These are phyloP conservation scores for Chelonus insularis DNA, from an alignment of 1,140 invertebrate species.

Conservation along the genomic window DNA sequence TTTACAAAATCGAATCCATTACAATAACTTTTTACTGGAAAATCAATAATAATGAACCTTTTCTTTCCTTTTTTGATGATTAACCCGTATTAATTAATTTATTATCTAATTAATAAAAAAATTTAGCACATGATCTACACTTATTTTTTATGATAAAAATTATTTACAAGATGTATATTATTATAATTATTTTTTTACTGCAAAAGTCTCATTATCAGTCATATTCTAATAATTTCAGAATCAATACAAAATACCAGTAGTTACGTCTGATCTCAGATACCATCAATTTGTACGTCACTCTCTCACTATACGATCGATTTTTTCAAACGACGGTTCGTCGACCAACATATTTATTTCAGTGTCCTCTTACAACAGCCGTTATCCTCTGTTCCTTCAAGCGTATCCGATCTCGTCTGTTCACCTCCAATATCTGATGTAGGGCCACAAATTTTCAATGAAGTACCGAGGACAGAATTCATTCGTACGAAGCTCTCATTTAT, in stretches of 20 bases:
- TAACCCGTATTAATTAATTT: no score
- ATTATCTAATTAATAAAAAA: no score
- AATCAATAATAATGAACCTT: no score
- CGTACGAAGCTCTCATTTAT: no score
- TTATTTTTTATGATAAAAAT: no score
- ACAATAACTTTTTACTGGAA: no score
- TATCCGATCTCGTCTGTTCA: slow-evolving; percentile 11
- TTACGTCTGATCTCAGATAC: slow-evolving; percentile 2
- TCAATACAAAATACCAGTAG: slow-evolving; percentile 2
- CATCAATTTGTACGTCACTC: slow-evolving; percentile 1
- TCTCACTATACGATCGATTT: slow-evolving; percentile 17
- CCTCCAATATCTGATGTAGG: background rate
- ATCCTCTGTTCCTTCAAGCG: slow-evolving; percentile 13
- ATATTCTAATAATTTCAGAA: background rate
- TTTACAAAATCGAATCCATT: no score
- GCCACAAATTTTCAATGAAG: background rate
- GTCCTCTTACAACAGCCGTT: slow-evolving; percentile 2
- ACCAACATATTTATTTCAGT: slow-evolving; percentile 26
- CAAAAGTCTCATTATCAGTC: background rate
- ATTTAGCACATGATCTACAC: no score
- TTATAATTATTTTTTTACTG: no score
- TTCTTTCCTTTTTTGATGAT: no score
- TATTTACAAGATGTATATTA: no score
- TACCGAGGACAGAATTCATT: background rate
- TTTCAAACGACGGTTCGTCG: slow-evolving; percentile 22